Conservation (phyloP, 2,888 invertebrate species). For the Eupithecia subfuscata region DNA sequence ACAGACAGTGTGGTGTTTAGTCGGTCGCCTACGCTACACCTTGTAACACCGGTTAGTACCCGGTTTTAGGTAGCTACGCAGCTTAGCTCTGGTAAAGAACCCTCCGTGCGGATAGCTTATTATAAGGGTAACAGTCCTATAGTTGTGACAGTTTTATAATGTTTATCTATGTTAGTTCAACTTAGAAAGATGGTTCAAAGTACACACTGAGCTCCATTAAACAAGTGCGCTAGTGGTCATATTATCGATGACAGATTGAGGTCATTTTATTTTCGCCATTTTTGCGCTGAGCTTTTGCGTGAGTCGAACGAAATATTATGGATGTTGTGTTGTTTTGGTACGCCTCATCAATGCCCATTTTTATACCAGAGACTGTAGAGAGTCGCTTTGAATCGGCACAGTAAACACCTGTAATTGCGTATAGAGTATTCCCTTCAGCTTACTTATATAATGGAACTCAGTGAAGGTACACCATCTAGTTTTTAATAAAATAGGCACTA, state of each 20-base stretch:
- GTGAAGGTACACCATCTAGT: not conserved
- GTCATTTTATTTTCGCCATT: not conserved
- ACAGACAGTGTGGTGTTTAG: too few species aligned
- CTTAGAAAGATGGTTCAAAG: not conserved
- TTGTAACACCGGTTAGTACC: too few species aligned
- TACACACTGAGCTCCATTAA: not conserved
- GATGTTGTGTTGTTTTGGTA: too few species aligned
- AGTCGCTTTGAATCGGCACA: too few species aligned
- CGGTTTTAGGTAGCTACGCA: not conserved
- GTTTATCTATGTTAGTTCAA: not conserved
- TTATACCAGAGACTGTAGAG: too few species aligned
- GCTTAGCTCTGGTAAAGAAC: not conserved
- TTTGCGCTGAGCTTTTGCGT: not conserved
- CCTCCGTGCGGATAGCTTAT: not conserved
- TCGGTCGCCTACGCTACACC: too few species aligned
- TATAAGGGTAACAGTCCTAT: not conserved
- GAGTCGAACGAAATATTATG: not conserved
- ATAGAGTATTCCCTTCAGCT: too few species aligned
- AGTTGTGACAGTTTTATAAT: not conserved
- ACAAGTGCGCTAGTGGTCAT: not conserved
- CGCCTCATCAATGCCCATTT: too few species aligned
- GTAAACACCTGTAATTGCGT: too few species aligned
- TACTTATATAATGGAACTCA: not conserved
- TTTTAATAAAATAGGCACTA: not conserved
- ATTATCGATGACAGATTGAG: not conserved